A percentile compares a stretch with the other conserved stretches of the same genome.
Conservation (phyloP, 2,888 invertebrate species). For the Agrotis exclamationis region DNA sequence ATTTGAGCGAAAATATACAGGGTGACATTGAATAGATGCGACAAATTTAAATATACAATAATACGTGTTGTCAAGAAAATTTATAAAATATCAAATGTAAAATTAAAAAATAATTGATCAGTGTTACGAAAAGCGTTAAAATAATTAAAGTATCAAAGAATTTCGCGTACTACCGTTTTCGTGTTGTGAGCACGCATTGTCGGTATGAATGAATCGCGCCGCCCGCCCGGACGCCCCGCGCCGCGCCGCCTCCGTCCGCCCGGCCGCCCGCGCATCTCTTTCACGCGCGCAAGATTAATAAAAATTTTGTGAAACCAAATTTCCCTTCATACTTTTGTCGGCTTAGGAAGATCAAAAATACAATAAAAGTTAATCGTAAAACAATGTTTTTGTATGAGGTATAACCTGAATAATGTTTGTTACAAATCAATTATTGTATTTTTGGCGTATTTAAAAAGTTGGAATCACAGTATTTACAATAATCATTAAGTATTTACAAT, state of each 20-base stretch:
- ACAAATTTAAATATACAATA: neutral
- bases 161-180: constrained; percentile 4
- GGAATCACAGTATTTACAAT: no score
- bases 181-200: neutral
- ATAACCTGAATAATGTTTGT: no score
- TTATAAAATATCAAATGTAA: neutral
- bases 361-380: constrained; percentile 11
- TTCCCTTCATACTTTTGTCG: constrained; percentile 5
- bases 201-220: neutral
- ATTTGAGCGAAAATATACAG: no score
- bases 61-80: constrained; percentile 1
- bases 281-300: neutral
- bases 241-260: neutral
- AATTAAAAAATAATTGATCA: neutral
- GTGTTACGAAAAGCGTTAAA: neutral
- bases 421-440: no score
- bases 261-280: neutral
- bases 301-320: constrained; percentile 5
- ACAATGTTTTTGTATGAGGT: constrained; percentile 1
- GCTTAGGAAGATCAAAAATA: constrained; percentile 11
- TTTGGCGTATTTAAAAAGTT: no score
- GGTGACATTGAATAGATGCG: neutral
- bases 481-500: no score
- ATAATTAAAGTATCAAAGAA: constrained; percentile 1
- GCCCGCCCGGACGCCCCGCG: neutral